Evolutionary conservation across 2,888 invertebrate genomes (phyloP).

Genomic region (Syritta pipiens): DNA sequence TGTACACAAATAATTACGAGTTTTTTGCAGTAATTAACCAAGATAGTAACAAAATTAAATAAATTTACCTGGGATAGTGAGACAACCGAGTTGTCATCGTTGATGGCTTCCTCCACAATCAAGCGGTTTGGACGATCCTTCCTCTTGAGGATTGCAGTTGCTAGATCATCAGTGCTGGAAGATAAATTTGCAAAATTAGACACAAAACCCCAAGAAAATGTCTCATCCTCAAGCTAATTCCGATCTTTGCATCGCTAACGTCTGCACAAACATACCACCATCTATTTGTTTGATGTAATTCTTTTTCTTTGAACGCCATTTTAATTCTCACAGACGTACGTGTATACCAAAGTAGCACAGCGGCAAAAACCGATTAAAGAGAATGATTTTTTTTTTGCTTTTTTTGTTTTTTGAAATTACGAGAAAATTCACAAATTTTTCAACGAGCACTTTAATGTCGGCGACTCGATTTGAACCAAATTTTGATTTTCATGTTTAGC

Average conservation of each 20-base stretch:
- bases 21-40: conserved; percentile 11
- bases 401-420: neutral
- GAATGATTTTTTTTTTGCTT: conserved; percentile 16
- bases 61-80: conserved; percentile 91
- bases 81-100: conserved; percentile 99
- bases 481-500: neutral
- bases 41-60: neutral
- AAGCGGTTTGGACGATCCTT: conserved; percentile 99
- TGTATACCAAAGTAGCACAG: conserved; percentile 33
- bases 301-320: conserved; percentile 62
- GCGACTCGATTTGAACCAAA: neutral
- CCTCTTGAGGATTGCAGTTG: conserved; percentile 98
- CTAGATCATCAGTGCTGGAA: conserved; percentile 86
- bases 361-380: conserved; percentile 16
- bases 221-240: neutral
- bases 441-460: conserved; percentile 41
- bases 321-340: conserved; percentile 45
- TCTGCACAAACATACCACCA: conserved; percentile 37
- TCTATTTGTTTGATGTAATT: conserved; percentile 40
- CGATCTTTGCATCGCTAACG: neutral
- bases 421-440: conserved; percentile 9
- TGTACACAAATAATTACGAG: conserved; percentile 1
- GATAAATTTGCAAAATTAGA: conserved; percentile 6
- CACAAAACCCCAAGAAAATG: neutral
- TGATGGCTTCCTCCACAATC: conserved; percentile 97